Conservation (phyloP, 2,888 invertebrate species). For the Habroteleia sp. region DNA sequence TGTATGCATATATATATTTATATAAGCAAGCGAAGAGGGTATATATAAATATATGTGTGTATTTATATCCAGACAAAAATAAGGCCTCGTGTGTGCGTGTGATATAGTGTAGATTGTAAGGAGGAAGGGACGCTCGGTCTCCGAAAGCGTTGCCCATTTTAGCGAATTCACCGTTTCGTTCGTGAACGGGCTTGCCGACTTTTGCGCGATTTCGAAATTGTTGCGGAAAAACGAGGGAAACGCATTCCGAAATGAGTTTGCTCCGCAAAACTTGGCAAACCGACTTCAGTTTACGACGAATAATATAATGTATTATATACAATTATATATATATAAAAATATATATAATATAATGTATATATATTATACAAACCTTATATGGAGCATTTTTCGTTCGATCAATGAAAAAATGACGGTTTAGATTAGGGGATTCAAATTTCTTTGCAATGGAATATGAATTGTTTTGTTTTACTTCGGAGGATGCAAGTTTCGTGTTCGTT, state of each 20-base stretch:
- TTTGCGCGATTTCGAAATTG: conserved; percentile 10
- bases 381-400: conserved; percentile 53
- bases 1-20: conserved; percentile 12
- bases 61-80: conserved; percentile 29
- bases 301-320: conserved; percentile 38
- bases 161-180: conserved; percentile 39
- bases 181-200: conserved; percentile 41
- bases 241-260: conserved; percentile 26
- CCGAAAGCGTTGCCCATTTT: conserved; percentile 37
- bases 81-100: conserved; percentile 53
- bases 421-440: neutral
- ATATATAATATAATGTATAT: conserved; percentile 11
- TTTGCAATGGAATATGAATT: neutral
- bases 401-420: conserved; percentile 26
- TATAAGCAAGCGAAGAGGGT: no score
- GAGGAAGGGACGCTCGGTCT: conserved; percentile 20
- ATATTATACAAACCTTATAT: conserved; percentile 18
- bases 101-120: conserved; percentile 60
- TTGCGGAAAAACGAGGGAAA: neutral
- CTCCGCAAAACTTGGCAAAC: conserved; percentile 25
- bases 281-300: conserved; percentile 7
- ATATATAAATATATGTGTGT: conserved; percentile 23
- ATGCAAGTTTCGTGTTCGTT: neutral
- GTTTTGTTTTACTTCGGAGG: no score
- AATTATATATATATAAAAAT: neutral